These are phyloP conservation scores for Ceratotherium simum DNA, from an alignment of 2,113 vertebrate genomes.

Conservation along the genomic window DNA sequence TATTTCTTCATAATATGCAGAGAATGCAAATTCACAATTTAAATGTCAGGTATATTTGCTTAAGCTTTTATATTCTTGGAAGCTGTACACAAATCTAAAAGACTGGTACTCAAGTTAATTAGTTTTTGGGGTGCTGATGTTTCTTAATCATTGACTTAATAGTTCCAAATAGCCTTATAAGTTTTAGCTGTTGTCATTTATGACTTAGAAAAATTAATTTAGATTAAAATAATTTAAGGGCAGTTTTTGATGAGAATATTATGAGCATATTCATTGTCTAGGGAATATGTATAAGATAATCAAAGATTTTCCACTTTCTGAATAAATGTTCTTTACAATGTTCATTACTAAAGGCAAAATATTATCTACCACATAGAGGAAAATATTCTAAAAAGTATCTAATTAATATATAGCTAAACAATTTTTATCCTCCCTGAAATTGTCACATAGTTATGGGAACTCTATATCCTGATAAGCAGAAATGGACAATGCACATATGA, in stretches of 20 bases:
- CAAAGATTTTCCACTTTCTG: slow-evolving; percentile 83
- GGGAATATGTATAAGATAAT: slow-evolving; percentile 84
- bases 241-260: slow-evolving; percentile 86
- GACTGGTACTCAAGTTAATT: slow-evolving; percentile 85
- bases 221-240: slow-evolving; percentile 88
- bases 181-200: slow-evolving; percentile 87
- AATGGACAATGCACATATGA: not conserved
- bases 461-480: not conserved
- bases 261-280: slow-evolving; percentile 85
- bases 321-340: slow-evolving; percentile 79
- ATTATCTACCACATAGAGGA: slow-evolving; percentile 81
- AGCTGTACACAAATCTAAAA: slow-evolving; percentile 84
- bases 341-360: not conserved
- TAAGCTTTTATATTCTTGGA: slow-evolving; percentile 79
- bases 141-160: slow-evolving; percentile 87
- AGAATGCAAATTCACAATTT: slow-evolving; percentile 76
- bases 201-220: slow-evolving; percentile 89
- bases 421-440: not conserved
- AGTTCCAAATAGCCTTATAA: slow-evolving; percentile 85
- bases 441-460: not conserved
- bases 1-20: slow-evolving; percentile 58
- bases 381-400: not conserved
- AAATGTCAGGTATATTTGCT: slow-evolving; percentile 83
- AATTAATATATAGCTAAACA: not conserved
- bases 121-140: slow-evolving; percentile 83